Conservation (phyloP, 2,797 vertebrate species). For the Coracias cyanogaster region DNA sequence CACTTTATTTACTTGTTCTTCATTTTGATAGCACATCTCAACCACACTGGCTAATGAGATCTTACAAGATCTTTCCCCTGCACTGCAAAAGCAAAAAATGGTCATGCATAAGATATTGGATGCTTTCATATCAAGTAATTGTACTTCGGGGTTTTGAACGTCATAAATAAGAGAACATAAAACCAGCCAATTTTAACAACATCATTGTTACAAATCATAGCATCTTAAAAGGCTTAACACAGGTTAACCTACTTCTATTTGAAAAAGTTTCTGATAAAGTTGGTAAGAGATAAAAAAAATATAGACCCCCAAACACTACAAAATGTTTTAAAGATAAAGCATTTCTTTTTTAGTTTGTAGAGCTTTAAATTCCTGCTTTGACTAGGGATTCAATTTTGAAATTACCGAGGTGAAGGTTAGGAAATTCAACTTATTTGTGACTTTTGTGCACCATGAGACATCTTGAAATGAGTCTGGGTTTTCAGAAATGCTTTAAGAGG, state of each 20-base stretch:
- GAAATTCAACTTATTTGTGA: neutral
- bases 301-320: neutral
- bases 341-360: neutral
- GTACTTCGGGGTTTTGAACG: neutral
- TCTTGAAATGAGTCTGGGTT: neutral
- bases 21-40: slow-evolving; percentile 49
- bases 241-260: neutral
- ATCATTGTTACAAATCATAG: neutral
- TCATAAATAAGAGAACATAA: slow-evolving; percentile 44
- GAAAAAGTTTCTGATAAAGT: neutral
- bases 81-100: slow-evolving; percentile 21
- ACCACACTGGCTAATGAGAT: slow-evolving; percentile 27
- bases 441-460: neutral
- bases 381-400: neutral
- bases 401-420: neutral
- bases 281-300: neutral
- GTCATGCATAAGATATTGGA: slow-evolving; percentile 47
- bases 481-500: neutral
- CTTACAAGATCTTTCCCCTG: slow-evolving; percentile 53
- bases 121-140: neutral
- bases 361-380: neutral
- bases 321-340: neutral
- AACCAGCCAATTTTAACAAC: neutral
- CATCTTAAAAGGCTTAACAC: slow-evolving; percentile 20
- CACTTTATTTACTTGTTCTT: slow-evolving; percentile 55